Evolutionary conservation across 1,140 invertebrate genomes (phyloP).

Genomic region (Ruditapes philippinarum): DNA sequence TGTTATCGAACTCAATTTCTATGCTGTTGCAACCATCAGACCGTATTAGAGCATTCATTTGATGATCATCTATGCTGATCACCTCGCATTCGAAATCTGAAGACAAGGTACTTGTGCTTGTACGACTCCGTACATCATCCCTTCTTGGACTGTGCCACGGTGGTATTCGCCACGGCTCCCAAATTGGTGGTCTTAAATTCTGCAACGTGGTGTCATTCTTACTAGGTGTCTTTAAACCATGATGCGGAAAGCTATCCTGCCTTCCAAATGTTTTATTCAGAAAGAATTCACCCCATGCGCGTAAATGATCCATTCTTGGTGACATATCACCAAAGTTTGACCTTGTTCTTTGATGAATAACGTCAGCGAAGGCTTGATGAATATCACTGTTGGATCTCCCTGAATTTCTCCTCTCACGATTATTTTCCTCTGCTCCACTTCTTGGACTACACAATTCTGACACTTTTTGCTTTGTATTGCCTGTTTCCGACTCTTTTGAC

Average conservation of each 20-base stretch:
- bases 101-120: conserved; percentile 63
- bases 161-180: conserved; percentile 42
- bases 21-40: conserved; percentile 81
- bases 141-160: conserved; percentile 51
- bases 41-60: conserved; percentile 80
- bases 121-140: conserved; percentile 58
- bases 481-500: conserved; percentile 8
- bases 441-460: background rate
- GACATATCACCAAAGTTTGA: conserved; percentile 11
- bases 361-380: background rate
- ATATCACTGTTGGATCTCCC: background rate
- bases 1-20: conserved; percentile 79
- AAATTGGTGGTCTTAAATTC: background rate
- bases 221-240: background rate
- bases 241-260: background rate
- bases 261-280: conserved; percentile 6
- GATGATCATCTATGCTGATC: conserved; percentile 81
- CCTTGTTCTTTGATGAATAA: background rate
- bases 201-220: background rate
- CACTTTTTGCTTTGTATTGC: background rate
- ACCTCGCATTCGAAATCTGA: conserved; percentile 80
- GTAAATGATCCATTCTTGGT: conserved; percentile 33
- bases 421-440: background rate
- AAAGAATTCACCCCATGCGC: conserved; percentile 37
- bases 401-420: conserved; percentile 8